A percentile compares a stretch with the other conserved stretches of the same genome.
These are phyloP conservation scores for Chrysomela aeneicollis DNA, from an alignment of 2,888 invertebrate genomes.

Conservation along the genomic window DNA sequence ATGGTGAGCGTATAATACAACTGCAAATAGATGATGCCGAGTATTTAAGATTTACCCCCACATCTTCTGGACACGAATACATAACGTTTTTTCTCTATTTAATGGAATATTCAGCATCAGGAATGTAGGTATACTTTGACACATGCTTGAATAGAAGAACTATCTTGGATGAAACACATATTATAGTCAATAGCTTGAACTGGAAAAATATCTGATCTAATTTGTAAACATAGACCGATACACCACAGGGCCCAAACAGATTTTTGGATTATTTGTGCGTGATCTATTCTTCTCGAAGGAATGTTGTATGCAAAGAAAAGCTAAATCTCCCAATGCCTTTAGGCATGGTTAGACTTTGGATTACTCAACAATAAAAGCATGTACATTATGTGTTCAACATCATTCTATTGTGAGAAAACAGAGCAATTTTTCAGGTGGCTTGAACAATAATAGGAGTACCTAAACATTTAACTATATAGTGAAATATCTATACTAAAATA, in stretches of 20 bases:
- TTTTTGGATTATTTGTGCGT: neutral
- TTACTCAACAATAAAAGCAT: neutral
- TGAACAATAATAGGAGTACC: neutral
- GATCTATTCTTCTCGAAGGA: neutral
- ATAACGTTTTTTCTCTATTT: no score
- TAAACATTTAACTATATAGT: neutral
- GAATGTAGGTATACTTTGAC: no score
- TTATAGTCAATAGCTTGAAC: no score
- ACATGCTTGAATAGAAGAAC: no score
- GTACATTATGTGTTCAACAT: neutral
- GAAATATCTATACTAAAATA: neutral
- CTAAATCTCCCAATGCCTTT: constrained; percentile 25
- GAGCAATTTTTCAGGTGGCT: neutral
- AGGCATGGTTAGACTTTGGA: constrained; percentile 27
- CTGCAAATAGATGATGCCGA: no score
- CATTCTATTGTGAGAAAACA: neutral
- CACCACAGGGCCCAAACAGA: neutral
- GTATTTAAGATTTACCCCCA: no score
- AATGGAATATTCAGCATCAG: no score
- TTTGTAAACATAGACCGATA: neutral
- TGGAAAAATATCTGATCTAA: neutral
- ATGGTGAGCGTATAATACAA: no score
- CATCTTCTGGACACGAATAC: no score
- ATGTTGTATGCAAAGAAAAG: neutral
- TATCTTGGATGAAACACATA: no score